Evolutionary conservation across 2,113 vertebrate species (phyloP).

Genomic region (Pterophyllum scalare): DNA sequence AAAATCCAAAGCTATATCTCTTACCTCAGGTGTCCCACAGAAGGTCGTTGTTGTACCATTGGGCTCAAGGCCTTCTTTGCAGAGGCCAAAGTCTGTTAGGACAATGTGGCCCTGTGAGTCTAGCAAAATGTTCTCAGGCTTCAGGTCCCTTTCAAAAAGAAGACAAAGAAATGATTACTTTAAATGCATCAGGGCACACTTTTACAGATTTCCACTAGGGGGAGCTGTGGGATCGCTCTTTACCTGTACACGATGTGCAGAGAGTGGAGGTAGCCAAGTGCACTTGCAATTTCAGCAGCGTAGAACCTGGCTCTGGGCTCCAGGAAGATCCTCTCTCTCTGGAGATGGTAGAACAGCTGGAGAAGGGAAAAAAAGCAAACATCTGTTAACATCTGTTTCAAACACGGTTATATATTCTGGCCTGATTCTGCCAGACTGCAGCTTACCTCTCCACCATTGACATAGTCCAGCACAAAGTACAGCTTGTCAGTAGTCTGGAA

Average conservation of each 20-base stretch:
- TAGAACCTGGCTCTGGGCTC: slow-evolving; percentile 85
- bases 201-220: slow-evolving; percentile 58
- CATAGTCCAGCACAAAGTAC: slow-evolving; percentile 86
- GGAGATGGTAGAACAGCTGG: slow-evolving; percentile 86
- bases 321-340: slow-evolving; percentile 84
- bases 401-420: not conserved
- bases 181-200: not conserved
- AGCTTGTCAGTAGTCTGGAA: slow-evolving; percentile 87
- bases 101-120: slow-evolving; percentile 85
- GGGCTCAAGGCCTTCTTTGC: slow-evolving; percentile 83
- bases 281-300: slow-evolving; percentile 84
- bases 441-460: slow-evolving; percentile 85
- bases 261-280: slow-evolving; percentile 85
- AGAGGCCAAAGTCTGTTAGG: slow-evolving; percentile 86
- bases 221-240: not conserved
- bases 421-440: accelerated
- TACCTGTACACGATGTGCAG: slow-evolving; percentile 87
- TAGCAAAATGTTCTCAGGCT: slow-evolving; percentile 86
- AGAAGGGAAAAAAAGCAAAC: not conserved
- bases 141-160: slow-evolving; percentile 78
- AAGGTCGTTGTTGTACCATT: slow-evolving; percentile 82
- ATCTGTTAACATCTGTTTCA: slow-evolving; percentile 23
- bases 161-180: not conserved
- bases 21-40: slow-evolving; percentile 85
- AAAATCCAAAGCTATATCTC: not conserved